Percentiles rank a stretch among this genome's conserved stretches.
phyloP scores from a whole-genome alignment of 2,888 invertebrate species.

The Hyposoter didymator region DNA sequence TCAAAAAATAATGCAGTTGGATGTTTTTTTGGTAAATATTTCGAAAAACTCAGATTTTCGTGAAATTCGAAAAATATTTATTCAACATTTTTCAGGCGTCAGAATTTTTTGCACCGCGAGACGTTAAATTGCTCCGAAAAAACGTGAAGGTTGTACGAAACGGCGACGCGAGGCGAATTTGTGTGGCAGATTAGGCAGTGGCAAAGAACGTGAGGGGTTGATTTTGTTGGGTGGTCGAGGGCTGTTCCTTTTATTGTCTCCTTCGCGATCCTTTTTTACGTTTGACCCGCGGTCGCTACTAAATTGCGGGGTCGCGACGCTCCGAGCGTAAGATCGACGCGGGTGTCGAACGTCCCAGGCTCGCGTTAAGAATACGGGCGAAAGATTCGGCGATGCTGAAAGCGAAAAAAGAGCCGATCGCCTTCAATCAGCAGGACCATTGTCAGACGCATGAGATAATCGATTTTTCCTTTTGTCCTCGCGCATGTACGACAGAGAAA shows the following conservation, averaged over 20 bases:
- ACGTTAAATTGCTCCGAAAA: constrained; percentile 49
- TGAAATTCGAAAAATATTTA: background rate
- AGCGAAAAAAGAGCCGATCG: constrained; percentile 73
- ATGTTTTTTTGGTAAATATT: too few relatives aligned
- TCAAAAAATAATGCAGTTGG: too few relatives aligned
- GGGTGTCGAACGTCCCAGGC: constrained; percentile 68
- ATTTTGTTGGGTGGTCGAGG: constrained; percentile 57
- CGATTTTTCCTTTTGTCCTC: constrained; percentile 68
- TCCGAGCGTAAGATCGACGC: constrained; percentile 78
- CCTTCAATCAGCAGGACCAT: constrained; percentile 83
- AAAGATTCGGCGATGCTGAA: constrained; percentile 48
- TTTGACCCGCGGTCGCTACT: constrained; percentile 80
- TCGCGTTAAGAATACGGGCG: constrained; percentile 51
- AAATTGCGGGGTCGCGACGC: constrained; percentile 82
- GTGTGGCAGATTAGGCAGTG: constrained; percentile 71
- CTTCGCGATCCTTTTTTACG: constrained; percentile 71
- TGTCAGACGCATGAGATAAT: constrained; percentile 77
- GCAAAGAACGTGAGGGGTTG: constrained; percentile 46
- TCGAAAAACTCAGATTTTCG: too few relatives aligned
- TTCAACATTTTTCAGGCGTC: background rate
- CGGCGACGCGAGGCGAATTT: constrained; percentile 17
- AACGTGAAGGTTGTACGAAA: constrained; percentile 58
- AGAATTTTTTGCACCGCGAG: background rate
- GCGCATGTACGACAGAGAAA: constrained; percentile 18
- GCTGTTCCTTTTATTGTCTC: constrained; percentile 53